phyloP scores from a whole-genome alignment of 35 echinoderm and acorn worm species.

The Ophiothrix spiculata region DNA sequence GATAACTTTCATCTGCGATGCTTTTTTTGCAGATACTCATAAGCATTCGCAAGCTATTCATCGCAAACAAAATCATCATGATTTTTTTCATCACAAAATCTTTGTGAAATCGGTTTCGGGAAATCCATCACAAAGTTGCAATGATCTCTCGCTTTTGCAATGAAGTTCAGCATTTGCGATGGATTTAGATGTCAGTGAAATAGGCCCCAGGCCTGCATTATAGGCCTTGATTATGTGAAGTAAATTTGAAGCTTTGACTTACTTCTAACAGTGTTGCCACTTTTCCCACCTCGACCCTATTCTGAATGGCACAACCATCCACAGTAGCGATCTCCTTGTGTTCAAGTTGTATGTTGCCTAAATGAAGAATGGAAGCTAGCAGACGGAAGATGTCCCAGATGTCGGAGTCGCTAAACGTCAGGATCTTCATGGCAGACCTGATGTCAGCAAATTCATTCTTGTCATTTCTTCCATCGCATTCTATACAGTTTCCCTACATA shows the following conservation, averaged over 20 bases:
- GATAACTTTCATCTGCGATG: too few relatives aligned
- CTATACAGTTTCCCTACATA: constrained; percentile 82
- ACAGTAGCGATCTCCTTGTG: constrained; percentile 73
- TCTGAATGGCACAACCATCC: constrained; percentile 67
- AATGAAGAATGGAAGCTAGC: constrained; percentile 74
- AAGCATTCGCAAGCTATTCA: too few relatives aligned
- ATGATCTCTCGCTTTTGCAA: too few relatives aligned
- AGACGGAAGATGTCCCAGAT: constrained; percentile 91
- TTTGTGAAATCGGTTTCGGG: too few relatives aligned
- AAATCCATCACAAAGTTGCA: too few relatives aligned
- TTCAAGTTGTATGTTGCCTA: constrained; percentile 81
- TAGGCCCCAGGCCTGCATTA: too few relatives aligned
- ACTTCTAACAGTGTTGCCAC: constrained; percentile 80
- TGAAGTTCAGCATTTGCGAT: too few relatives aligned
- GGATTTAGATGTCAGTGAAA: too few relatives aligned
- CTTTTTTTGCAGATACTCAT: too few relatives aligned
- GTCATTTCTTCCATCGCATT: constrained; percentile 79
- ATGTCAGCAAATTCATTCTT: constrained; percentile 87
- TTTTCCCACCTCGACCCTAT: constrained; percentile 40
- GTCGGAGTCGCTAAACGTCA: constrained; percentile 77
- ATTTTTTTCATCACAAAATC: too few relatives aligned
- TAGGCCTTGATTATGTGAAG: too few relatives aligned
- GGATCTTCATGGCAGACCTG: constrained; percentile 87
- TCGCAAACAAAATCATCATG: too few relatives aligned
- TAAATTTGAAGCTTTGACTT: background rate